Base-by-base conservation (phyloP, 2,888 invertebrate species). In the Matsumyia berberina region DNA sequence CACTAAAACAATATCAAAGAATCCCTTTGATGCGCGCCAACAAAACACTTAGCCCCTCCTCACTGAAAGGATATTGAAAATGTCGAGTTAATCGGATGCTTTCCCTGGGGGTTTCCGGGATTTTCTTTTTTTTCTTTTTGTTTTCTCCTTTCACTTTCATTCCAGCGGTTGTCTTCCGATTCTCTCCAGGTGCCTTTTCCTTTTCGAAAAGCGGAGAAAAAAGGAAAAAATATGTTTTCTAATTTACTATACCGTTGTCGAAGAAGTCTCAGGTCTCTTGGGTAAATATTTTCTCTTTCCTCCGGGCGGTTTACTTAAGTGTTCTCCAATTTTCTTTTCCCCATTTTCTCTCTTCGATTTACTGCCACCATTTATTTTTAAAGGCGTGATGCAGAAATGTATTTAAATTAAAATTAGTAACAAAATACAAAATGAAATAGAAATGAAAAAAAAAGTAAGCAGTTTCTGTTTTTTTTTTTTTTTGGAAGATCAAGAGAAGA, bases 1-100 rank as follows among this genome's bases (percentile, higher is more conserved):
- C 53, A 73, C 62, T 73, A 62, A 60, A 72, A 51, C 49, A 72
- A 51, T 72, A 60, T 51, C 39, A 57, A 70, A 44, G 33, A 69
- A 69, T 55, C 69, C 49, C 31, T 58, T 72, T 72, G 58, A 72
- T 58, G 42, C 51, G 57, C 35, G 44, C 29, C 49, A 35, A 46
- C 35, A 55, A 53, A 55, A 31, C 55, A 39, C 17, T 67, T 67
- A 55, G 29, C 15, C 31, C 33, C 42, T 35, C 9, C 11, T 15
- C 19, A 15, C 9, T 31, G 33, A 33, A n/a, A 29, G 69, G 57
- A 69, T 69, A 69, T 69, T 58, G 70, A 46, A 46, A 58, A 46
- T 24, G 49, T 49, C 42, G n/a, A n/a, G 15, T n/a, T 49, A 72
- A 58, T 37, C 46, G 39, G 31, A 58, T 15, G 44, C 29, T 29